Evolutionary conservation across 2,113 vertebrate genomes (phyloP).

Genomic region (Peromyscus polionotus): DNA sequence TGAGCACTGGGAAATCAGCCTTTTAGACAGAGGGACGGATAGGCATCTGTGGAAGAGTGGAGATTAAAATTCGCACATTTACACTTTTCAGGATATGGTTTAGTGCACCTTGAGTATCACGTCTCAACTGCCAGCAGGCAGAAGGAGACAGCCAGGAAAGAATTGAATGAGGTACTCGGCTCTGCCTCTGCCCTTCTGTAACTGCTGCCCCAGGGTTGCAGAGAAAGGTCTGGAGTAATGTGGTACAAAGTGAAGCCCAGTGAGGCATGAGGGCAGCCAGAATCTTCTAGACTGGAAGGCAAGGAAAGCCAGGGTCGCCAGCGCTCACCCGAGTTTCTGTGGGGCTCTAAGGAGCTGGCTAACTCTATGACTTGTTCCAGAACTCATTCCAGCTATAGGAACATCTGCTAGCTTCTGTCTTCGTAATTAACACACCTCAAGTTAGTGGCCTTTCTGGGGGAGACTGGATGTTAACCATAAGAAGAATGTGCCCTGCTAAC

Average conservation of each 20-base stretch:
- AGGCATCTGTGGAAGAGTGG: background rate
- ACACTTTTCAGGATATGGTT: background rate
- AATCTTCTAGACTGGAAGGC: background rate
- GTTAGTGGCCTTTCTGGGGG: conserved; percentile 1
- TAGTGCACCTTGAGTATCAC: background rate
- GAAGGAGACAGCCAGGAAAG: background rate
- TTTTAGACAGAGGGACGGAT: background rate
- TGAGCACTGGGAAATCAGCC: background rate
- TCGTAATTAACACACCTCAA: background rate
- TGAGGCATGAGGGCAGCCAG: background rate
- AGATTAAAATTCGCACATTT: conserved; percentile 20
- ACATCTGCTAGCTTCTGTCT: background rate
- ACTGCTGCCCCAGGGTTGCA: background rate
- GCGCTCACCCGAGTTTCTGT: background rate
- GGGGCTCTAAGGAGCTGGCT: background rate
- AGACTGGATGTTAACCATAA: conserved; percentile 3
- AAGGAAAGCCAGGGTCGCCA: background rate
- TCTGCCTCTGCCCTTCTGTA: conserved; percentile 5
- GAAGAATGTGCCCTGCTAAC: background rate
- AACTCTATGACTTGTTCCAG: background rate
- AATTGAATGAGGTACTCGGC: background rate
- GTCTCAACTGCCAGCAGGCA: background rate
- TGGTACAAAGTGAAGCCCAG: background rate
- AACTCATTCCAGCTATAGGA: background rate
- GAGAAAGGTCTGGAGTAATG: background rate